These are phyloP conservation scores for Charina bottae DNA, from an alignment of 2,113 vertebrate species.

Conservation along the genomic window DNA sequence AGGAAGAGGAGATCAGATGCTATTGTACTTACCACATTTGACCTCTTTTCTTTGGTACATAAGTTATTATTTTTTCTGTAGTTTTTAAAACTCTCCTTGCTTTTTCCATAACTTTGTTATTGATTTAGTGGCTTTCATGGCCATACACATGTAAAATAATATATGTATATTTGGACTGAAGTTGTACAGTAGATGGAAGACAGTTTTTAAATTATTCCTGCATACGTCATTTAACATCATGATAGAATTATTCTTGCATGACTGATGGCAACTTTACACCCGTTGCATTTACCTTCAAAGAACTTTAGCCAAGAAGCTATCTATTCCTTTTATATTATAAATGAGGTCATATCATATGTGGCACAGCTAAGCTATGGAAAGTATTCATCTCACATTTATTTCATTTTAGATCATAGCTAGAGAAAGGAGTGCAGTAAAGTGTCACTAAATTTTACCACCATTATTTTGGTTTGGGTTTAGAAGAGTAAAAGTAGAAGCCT, in stretches of 20 bases:
- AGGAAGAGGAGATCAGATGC: not conserved
- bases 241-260: not conserved
- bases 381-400: slow-evolving; percentile 6
- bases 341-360: not conserved
- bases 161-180: not conserved
- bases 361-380: not conserved
- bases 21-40: not conserved
- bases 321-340: not conserved
- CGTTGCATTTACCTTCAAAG: not conserved
- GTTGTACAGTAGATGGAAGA: not conserved
- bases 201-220: not conserved
- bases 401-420: not conserved
- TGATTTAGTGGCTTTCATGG: slow-evolving; percentile 3
- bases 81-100: not conserved
- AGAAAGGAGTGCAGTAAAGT: not conserved
- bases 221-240: not conserved
- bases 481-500: not conserved
- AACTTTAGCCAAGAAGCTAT: not conserved
- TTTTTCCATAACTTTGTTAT: not conserved
- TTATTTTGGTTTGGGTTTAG: not conserved
- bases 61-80: not conserved
- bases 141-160: not conserved
- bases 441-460: not conserved
- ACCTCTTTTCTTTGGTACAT: not conserved
- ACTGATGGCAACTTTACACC: not conserved